Evolutionary conservation across 2,888 invertebrate genomes (phyloP).

Genomic region (Dryobota labecula): DNA sequence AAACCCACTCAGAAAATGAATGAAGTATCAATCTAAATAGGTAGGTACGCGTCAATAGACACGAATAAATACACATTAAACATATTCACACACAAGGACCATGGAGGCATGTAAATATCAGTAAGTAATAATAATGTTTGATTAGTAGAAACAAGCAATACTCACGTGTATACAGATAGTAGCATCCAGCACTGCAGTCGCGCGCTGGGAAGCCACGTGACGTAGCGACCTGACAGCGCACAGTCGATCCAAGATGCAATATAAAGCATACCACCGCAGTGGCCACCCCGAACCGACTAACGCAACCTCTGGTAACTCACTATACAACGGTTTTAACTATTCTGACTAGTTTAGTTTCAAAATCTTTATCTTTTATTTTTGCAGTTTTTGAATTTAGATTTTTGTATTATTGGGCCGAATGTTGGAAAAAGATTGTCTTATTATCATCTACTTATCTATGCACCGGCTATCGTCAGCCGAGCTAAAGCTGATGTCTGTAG

Average conservation of each 20-base stretch:
- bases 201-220: slow-evolving; percentile 91
- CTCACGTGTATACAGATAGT: slow-evolving; percentile 93
- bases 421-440: slow-evolving; percentile 64
- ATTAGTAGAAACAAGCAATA: slow-evolving; percentile 70
- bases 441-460: slow-evolving; percentile 87
- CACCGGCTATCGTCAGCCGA: slow-evolving; percentile 89
- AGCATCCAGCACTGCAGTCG: slow-evolving; percentile 92
- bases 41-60: background rate
- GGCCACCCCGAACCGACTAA: slow-evolving; percentile 80
- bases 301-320: slow-evolving; percentile 84
- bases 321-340: slow-evolving; percentile 76
- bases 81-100: slow-evolving; percentile 19
- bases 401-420: slow-evolving; percentile 74
- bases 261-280: slow-evolving; percentile 90
- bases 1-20: background rate
- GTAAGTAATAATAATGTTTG: slow-evolving; percentile 45
- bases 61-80: slow-evolving; percentile 22
- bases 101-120: slow-evolving; percentile 17
- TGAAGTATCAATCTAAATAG: background rate
- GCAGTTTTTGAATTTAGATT: slow-evolving; percentile 54
- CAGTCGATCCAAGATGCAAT: slow-evolving; percentile 90
- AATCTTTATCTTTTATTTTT: slow-evolving; percentile 24
- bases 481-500: slow-evolving; percentile 81
- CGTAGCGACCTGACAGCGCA: slow-evolving; percentile 91
- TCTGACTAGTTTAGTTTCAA: slow-evolving; percentile 83